Percentiles rank a stretch among this genome's conserved stretches.
Evolutionary conservation across 2,888 invertebrate genomes (phyloP).

Genomic region (Polymixis flavicincta): DNA sequence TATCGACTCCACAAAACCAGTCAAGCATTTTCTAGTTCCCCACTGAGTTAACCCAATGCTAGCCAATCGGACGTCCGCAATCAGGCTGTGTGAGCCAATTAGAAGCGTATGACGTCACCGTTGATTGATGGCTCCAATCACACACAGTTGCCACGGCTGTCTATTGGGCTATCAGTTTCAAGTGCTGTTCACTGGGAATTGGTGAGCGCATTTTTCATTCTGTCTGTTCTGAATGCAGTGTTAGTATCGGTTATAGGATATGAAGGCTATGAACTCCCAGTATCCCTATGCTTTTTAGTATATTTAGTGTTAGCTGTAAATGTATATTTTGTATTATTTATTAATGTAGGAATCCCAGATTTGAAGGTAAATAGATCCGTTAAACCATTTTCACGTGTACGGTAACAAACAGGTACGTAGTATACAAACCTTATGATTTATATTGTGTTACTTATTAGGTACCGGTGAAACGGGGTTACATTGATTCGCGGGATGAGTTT

Average conservation of each 20-base stretch:
- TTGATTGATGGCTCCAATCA: conserved; percentile 55
- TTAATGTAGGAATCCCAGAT: neutral
- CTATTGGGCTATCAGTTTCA: conserved; percentile 42
- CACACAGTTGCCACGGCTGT: conserved; percentile 16
- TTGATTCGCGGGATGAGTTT: no score
- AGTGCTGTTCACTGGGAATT: conserved; percentile 34
- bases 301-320: neutral
- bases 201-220: conserved; percentile 26
- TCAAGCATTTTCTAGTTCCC: neutral
- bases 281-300: neutral
- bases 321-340: neutral
- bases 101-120: conserved; percentile 47
- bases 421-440: no score
- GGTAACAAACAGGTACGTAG: no score
- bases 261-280: neutral
- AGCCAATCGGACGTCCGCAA: conserved; percentile 16
- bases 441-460: no score
- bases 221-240: neutral
- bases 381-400: neutral
- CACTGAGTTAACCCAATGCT: neutral
- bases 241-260: neutral
- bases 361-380: neutral
- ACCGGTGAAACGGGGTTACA: no score
- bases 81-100: conserved; percentile 43
- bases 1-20: neutral